Conservation (phyloP, 2,797 vertebrate species). For the Strix occidentalis region DNA sequence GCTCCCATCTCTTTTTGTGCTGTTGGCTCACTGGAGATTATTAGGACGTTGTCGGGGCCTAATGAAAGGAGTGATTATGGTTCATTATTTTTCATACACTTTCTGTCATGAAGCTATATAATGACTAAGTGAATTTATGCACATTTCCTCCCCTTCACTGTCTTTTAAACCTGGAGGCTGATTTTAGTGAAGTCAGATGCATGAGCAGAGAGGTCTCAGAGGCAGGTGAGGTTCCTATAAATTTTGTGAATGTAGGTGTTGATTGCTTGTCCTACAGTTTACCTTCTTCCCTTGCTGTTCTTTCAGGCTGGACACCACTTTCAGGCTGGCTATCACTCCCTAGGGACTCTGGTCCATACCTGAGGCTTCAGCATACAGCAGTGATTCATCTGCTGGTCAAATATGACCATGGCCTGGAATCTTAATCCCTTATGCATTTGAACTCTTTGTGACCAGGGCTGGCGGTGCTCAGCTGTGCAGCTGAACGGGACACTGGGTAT, state of each 20-base stretch:
- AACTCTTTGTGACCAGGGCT: background rate
- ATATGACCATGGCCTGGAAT: background rate
- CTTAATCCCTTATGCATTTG: rapidly evolving
- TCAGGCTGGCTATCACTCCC: background rate
- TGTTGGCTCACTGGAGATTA: background rate
- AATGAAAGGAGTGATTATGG: conserved; percentile 2
- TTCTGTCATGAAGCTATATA: conserved; percentile 10
- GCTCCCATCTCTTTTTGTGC: background rate
- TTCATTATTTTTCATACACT: conserved; percentile 33
- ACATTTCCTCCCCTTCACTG: background rate
- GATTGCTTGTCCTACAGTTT: background rate
- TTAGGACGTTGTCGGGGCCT: background rate
- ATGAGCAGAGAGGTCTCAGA: background rate
- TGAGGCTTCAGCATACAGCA: background rate
- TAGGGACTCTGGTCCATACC: background rate
- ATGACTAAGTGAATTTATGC: conserved; percentile 3
- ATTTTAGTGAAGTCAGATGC: background rate
- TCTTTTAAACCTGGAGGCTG: conserved; percentile 4
- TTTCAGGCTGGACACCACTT: background rate
- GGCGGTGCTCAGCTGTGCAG: background rate
- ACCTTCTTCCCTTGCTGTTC: background rate
- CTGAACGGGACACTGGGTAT: background rate
- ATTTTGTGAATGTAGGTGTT: background rate
- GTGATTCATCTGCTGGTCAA: background rate
- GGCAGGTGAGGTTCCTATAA: background rate